Evolutionary conservation across 1,140 invertebrate species (phyloP), one percentile per base, ranked within the genome.

Genomic region (Drosophila lacteicornis): DNA sequence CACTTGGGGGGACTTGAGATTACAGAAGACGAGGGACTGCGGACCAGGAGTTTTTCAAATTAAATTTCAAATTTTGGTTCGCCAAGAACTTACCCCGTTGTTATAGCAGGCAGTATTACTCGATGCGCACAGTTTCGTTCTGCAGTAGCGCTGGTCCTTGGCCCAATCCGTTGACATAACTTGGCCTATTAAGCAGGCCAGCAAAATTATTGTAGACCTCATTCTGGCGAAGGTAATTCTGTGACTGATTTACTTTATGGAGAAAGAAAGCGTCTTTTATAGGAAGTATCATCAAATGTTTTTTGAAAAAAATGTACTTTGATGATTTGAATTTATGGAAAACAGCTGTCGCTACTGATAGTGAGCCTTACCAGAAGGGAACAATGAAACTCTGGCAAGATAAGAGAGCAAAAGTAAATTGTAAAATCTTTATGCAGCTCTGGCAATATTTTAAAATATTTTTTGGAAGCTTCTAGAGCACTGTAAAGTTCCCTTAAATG

Each of bases 51-150:
- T 0, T 6, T 4, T 11, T 25, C 25, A 5, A 3, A 12, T 7
- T 25, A 25, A 3, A 25, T n/a, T 1, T 33, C n/a, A 7, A 42
- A n/a, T 27, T 15, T 19, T 15, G 45, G 13, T 12, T 46, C 4
- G 2, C 15, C 11, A 1, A n/a, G n/a, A 50, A 70, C 65, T 53
- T 43, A 79, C 80, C 2, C 43, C 70, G 6, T 49, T 62, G 17
- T 71, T 70, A 7, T 49, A 9, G 19, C 81, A 82, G 9, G 70
- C 43, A 11, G 71, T 11, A 36, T 82, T 83, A 2, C 7, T 2
- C 7, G 2, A 7, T 0, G 2, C 30, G 38, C 43, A 22, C 56
- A 78, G 4, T 46, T 47, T n/a, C 11, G 43, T 19, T 2, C 15
- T 5, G 9, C 80, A 83, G 43, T 66, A 57, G 0, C 4, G 30